A percentile compares a stretch with the other conserved stretches of the same genome.
Conservation (phyloP, 2,888 invertebrate species). For the Leptinotarsa tumamoca region DNA sequence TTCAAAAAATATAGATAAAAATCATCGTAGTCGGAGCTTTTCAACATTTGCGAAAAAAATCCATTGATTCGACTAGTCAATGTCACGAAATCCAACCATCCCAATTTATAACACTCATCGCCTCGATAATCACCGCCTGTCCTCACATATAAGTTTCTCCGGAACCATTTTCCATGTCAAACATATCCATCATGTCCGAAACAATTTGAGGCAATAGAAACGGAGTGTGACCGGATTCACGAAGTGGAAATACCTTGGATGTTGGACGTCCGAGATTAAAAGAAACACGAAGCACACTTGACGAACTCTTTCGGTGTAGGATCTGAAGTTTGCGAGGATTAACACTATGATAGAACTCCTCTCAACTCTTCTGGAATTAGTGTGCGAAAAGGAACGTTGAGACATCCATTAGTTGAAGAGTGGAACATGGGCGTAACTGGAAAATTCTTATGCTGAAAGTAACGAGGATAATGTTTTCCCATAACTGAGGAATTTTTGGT, state of each 20-base stretch:
- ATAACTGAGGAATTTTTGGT: too few relatives aligned
- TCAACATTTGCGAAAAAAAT: too few relatives aligned
- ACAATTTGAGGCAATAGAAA: slow-evolving; percentile 25
- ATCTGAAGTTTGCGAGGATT: slow-evolving; percentile 38
- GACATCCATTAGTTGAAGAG: slow-evolving; percentile 53
- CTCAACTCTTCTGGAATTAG: slow-evolving; percentile 28
- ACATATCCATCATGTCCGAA: slow-evolving; percentile 19
- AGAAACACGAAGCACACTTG: slow-evolving; percentile 33
- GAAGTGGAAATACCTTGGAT: slow-evolving; percentile 28
- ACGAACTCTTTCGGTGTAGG: slow-evolving; percentile 35
- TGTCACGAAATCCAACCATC: neutral
- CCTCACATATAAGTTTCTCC: neutral
- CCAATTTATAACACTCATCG: neutral
- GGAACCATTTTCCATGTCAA: neutral
- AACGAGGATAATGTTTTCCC: too few relatives aligned
- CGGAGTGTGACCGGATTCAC: slow-evolving; percentile 28
- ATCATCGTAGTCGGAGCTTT: too few relatives aligned
- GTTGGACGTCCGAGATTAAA: slow-evolving; percentile 33
- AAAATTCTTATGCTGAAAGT: neutral
- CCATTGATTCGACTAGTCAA: neutral
- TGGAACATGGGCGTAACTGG: slow-evolving; percentile 28
- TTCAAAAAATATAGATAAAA: too few relatives aligned
- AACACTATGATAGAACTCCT: slow-evolving; percentile 27
- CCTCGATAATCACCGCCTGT: too few relatives aligned
- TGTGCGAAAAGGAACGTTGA: slow-evolving; percentile 30